A percentile compares a stretch with the other conserved stretches of the same genome.
These are phyloP conservation scores for Oreortyx pictus DNA, from an alignment of 2,797 vertebrate species.

Conservation along the genomic window DNA sequence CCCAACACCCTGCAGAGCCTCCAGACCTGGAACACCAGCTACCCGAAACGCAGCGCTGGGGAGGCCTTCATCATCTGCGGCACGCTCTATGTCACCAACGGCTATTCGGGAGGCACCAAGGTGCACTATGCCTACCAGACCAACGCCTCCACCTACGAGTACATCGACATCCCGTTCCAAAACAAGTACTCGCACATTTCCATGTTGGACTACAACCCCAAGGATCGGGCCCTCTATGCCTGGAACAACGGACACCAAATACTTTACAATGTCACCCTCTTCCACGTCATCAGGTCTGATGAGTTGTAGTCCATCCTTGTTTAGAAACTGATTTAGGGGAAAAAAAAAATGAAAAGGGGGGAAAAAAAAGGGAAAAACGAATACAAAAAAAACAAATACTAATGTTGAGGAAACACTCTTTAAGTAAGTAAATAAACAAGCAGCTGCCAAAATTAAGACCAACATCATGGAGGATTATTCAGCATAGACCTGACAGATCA, in stretches of 20 bases:
- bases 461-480: slow-evolving; percentile 32
- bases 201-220: slow-evolving; percentile 99
- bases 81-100: slow-evolving; percentile 96
- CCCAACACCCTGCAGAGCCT: slow-evolving; percentile 92
- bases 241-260: slow-evolving; percentile 99
- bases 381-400: neutral
- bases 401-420: slow-evolving; percentile 14
- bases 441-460: slow-evolving; percentile 59
- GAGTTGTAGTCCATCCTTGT: slow-evolving; percentile 86
- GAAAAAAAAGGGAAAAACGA: neutral
- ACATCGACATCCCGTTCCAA: slow-evolving; percentile 96
- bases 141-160: slow-evolving; percentile 98
- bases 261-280: slow-evolving; percentile 97
- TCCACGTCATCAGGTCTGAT: slow-evolving; percentile 94
- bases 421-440: slow-evolving; percentile 4
- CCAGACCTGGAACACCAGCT: slow-evolving; percentile 95
- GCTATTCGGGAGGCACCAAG: slow-evolving; percentile 96
- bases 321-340: neutral
- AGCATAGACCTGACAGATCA: slow-evolving; percentile 27
- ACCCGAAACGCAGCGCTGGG: slow-evolving; percentile 94
- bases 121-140: slow-evolving; percentile 98
- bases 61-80: slow-evolving; percentile 99
- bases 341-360: neutral
- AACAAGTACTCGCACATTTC: slow-evolving; percentile 98
- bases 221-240: slow-evolving; percentile 94